These are phyloP conservation scores for Lemur catta DNA, from an alignment of 2,797 vertebrate species.

Conservation along the genomic window DNA sequence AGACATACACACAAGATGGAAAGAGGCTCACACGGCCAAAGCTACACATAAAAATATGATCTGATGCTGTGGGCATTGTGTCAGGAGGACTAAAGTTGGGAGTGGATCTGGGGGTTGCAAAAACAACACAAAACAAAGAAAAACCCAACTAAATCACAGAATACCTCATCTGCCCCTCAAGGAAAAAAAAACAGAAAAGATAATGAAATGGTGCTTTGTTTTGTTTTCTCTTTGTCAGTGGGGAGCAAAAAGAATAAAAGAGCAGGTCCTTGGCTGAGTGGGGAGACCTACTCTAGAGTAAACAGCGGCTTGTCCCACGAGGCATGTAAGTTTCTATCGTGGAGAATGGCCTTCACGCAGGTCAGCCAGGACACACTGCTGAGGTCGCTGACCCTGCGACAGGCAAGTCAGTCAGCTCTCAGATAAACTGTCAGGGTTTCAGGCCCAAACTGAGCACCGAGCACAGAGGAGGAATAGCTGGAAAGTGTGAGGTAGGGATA, in stretches of 20 bases:
- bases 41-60: not conserved
- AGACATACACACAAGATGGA: not conserved
- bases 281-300: not conserved
- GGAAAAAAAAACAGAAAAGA: not conserved
- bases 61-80: not conserved
- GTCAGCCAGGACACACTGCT: accelerated
- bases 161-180: not conserved
- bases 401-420: not conserved
- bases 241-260: not conserved
- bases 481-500: not conserved
- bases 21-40: not conserved
- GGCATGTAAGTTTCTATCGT: not conserved
- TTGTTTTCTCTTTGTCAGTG: not conserved
- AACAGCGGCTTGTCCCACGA: not conserved
- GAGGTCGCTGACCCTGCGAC: not conserved
- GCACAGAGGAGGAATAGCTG: not conserved
- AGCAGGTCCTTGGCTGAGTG: not conserved
- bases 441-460: not conserved
- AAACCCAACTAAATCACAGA: not conserved
- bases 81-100: not conserved
- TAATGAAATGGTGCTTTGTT: not conserved
- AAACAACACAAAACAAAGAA: not conserved
- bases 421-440: not conserved
- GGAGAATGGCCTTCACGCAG: not conserved
- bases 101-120: not conserved